A percentile compares a stretch with the other conserved stretches of the same genome.
Evolutionary conservation across 2,113 vertebrate species (phyloP).

Genomic region (Eptatretus burgeri): DNA sequence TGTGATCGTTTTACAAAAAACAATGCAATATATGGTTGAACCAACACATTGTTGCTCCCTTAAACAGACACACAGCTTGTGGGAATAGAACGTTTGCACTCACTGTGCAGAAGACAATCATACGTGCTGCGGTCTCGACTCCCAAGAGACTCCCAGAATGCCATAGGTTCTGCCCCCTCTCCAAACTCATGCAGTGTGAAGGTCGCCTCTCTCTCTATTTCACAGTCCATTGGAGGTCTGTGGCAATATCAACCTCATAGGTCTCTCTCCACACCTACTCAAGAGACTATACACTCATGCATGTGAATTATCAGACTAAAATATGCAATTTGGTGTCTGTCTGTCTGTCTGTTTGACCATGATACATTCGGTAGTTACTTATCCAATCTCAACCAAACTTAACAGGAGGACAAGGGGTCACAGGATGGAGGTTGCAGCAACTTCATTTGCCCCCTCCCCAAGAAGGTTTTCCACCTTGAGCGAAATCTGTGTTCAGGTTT

Average conservation of each 20-base stretch:
- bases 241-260: neutral
- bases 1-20: neutral
- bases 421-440: no score
- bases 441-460: no score
- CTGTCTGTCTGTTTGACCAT: no score
- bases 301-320: neutral
- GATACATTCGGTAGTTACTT: neutral
- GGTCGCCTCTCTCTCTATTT: constrained; percentile 13
- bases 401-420: no score
- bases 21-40: neutral
- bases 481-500: no score
- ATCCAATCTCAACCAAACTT: neutral
- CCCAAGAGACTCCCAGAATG: constrained; percentile 27
- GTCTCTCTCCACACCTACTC: neutral
- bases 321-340: no score
- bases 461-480: no score
- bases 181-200: constrained; percentile 18
- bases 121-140: constrained; percentile 26
- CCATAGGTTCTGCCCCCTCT: constrained; percentile 23
- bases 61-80: neutral
- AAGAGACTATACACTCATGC: neutral
- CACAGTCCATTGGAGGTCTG: constrained; percentile 22
- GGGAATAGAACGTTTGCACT: neutral
- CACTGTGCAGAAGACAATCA: constrained; percentile 35
- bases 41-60: neutral